Percentiles rank a stretch among this genome's conserved stretches.
Conservation (phyloP, 1,140 invertebrate species). For the Drosophila takahashii region DNA sequence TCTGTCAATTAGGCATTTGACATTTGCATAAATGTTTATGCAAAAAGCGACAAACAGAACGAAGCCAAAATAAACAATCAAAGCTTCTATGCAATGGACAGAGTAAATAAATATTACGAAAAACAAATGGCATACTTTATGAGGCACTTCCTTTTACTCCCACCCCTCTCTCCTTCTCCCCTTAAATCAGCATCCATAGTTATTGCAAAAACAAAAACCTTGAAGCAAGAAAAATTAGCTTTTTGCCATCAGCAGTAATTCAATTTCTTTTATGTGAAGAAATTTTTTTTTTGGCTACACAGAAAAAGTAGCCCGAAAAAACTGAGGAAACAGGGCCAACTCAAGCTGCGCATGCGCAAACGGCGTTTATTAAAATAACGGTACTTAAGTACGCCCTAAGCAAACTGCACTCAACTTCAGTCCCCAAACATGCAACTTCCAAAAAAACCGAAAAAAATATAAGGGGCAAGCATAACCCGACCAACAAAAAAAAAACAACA, state of each 20-base stretch:
- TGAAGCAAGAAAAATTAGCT: slow-evolving; percentile 18
- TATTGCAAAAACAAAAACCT: slow-evolving; percentile 6
- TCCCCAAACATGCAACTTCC: slow-evolving; percentile 43
- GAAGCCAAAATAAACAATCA: slow-evolving; percentile 32
- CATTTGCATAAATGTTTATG: slow-evolving; percentile 67
- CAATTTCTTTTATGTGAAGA: slow-evolving; percentile 53
- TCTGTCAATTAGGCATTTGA: slow-evolving; percentile 61
- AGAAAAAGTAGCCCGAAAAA: slow-evolving; percentile 7
- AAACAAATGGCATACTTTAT: slow-evolving; percentile 36
- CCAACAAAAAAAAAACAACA: slow-evolving; percentile 23
- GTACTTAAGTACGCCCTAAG: slow-evolving; percentile 80
- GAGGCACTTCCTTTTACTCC: slow-evolving; percentile 19
- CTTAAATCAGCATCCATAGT: neutral
- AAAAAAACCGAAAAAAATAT: neutral
- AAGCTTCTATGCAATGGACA: slow-evolving; percentile 40
- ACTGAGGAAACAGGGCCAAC: slow-evolving; percentile 12
- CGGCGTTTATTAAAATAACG: slow-evolving; percentile 82
- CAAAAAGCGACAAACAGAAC: slow-evolving; percentile 37
- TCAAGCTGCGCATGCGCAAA: slow-evolving; percentile 59
- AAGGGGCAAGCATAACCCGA: slow-evolving; percentile 27
- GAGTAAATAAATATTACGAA: slow-evolving; percentile 51
- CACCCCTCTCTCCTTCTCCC: neutral
- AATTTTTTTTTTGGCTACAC: slow-evolving; percentile 48
- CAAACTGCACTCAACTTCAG: slow-evolving; percentile 64
- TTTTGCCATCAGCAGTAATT: slow-evolving; percentile 52